phyloP scores from a whole-genome alignment of 2,113 vertebrate genomes.

The Syngnathoides biaculeatus region DNA sequence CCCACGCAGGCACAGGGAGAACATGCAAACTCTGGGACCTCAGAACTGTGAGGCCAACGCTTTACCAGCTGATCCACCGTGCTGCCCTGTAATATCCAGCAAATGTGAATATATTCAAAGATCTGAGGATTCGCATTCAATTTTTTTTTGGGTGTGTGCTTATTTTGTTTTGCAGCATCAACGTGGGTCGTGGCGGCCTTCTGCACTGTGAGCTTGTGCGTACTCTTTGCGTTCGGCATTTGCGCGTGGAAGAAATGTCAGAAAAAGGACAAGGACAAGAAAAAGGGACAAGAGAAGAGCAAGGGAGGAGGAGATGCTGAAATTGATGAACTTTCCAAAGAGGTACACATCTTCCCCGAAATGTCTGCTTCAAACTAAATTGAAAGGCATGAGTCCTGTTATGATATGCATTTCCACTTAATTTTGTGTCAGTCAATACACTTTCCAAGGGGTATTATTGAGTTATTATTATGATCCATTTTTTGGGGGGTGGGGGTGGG shows the following conservation, averaged over 20 bases:
- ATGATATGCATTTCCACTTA: too few species aligned
- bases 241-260: constrained; percentile 93
- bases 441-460: too few species aligned
- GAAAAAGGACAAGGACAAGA: constrained; percentile 82
- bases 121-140: neutral
- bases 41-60: too few species aligned
- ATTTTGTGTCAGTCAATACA: too few species aligned
- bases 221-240: constrained; percentile 82
- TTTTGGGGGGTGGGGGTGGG: too few species aligned
- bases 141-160: neutral
- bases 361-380: too few species aligned
- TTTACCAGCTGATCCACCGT: too few species aligned
- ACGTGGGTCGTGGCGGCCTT: constrained; percentile 60
- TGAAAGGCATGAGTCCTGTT: neutral
- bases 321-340: constrained; percentile 85
- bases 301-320: constrained; percentile 89
- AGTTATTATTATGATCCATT: too few species aligned
- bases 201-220: constrained; percentile 78
- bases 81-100: neutral
- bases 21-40: too few species aligned
- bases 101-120: neutral
- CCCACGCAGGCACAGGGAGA: too few species aligned
- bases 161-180: constrained; percentile 55
- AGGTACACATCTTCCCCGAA: constrained; percentile 67
- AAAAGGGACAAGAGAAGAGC: constrained; percentile 85